These are phyloP conservation scores for Eristalinus sepulchralis DNA, from an alignment of 2,888 invertebrate species.

Conservation along the genomic window DNA sequence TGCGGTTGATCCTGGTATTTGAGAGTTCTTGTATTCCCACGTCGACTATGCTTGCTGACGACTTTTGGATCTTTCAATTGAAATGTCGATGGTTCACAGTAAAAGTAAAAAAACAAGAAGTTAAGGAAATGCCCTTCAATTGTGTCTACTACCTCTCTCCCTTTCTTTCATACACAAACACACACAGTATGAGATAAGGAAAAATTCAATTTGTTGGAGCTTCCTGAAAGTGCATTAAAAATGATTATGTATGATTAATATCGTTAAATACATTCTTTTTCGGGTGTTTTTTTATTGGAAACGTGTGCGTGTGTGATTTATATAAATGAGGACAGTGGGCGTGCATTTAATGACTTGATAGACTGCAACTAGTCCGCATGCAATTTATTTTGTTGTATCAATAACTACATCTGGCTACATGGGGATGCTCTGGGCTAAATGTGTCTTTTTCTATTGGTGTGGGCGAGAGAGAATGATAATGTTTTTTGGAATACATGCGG, in stretches of 20 bases:
- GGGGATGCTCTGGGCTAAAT: slow-evolving; percentile 6
- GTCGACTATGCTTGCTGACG: not conserved
- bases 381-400: slow-evolving; percentile 42
- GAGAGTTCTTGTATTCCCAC: slow-evolving; percentile 30
- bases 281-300: slow-evolving; percentile 3
- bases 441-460: slow-evolving; percentile 39
- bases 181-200: slow-evolving; percentile 13
- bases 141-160: too few relatives aligned
- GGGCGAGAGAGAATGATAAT: slow-evolving; percentile 14
- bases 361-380: slow-evolving; percentile 39
- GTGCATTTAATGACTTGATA: not conserved
- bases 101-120: slow-evolving; percentile 38
- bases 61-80: slow-evolving; percentile 45
- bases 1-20: not conserved
- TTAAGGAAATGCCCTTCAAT: slow-evolving; percentile 59
- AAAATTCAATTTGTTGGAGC: slow-evolving; percentile 61
- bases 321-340: not conserved
- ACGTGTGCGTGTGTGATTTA: not conserved
- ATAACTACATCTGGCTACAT: slow-evolving; percentile 17
- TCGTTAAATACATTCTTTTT: slow-evolving; percentile 38
- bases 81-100: not conserved
- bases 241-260: slow-evolving; percentile 62
- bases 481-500: slow-evolving; percentile 54
- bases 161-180: not conserved
- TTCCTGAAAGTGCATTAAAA: slow-evolving; percentile 71